phyloP scores from a whole-genome alignment of 1,140 invertebrate species.

The Macrobrachium rosenbergii region DNA sequence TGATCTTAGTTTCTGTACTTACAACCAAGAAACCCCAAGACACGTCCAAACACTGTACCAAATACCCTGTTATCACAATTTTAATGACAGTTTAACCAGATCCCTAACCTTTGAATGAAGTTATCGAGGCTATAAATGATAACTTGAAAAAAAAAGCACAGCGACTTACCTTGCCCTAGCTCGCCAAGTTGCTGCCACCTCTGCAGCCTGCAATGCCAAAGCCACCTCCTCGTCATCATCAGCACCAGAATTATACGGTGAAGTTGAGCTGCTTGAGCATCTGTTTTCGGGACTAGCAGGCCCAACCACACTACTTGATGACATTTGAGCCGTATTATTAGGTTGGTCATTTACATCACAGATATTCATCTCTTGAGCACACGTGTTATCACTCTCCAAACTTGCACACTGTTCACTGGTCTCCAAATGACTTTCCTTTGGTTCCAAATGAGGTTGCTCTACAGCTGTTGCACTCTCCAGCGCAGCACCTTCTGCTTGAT shows the following conservation, averaged over 20 bases:
- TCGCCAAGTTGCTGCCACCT: conserved; percentile 84
- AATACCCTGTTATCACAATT: too few relatives aligned
- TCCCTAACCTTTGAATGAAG: too few relatives aligned
- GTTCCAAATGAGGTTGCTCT: too few relatives aligned
- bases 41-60: too few relatives aligned
- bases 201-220: conserved; percentile 86
- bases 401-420: neutral
- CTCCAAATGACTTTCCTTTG: too few relatives aligned
- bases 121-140: too few relatives aligned
- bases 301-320: neutral
- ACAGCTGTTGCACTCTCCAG: neutral
- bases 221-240: conserved; percentile 92
- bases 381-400: neutral
- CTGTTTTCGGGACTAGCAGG: conserved; percentile 7
- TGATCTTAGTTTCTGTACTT: too few relatives aligned
- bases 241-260: conserved; percentile 85
- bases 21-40: too few relatives aligned
- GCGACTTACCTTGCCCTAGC: conserved; percentile 79
- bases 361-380: neutral
- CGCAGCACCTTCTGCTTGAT: neutral
- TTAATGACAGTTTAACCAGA: too few relatives aligned
- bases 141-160: too few relatives aligned
- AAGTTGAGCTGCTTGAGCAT: conserved; percentile 74
- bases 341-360: too few relatives aligned
- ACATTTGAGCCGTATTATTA: neutral